Evolutionary conservation across 1,140 invertebrate genomes (phyloP), one percentile per base, ranked within the genome.

Genomic region (Trichonephila clavipes): DNA sequence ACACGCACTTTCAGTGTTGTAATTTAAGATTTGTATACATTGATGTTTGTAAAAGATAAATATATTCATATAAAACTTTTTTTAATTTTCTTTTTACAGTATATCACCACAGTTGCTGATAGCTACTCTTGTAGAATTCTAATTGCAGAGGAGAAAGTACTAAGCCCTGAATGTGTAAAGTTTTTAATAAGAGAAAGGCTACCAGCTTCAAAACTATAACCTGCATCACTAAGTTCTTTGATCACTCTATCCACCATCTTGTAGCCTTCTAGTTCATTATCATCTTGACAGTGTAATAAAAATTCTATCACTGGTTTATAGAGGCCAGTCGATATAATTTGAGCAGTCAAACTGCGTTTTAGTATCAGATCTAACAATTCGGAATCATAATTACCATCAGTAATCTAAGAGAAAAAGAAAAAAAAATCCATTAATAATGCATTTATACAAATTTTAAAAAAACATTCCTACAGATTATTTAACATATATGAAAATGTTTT

Each of bases 261-360:
- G 44, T 87, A 89, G 28, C 34, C 18, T 51, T 89, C 82, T 83
- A 58, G 72, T 1, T 44, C 18, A 8, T 64, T 93, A n/a, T 94
- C 93, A 59, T 94, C 94, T 92, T 94, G 88, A 62, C 83, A 72
- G 58, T 92, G 82, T 7, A 94, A 28, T 18, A 94, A 61, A 51
- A 61, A 92, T 85, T 94, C 90, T 21, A 94, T 92, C 2, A 89
- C 66, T 66, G 94, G 94, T 81, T 92, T 85, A 24, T 94, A 94
- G 16, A 94, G 40, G 7, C 40, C 87, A 85, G 85, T 92, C 3
- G 90, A 83, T 21, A 92, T 51, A 44, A 92, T 88, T 59, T 89
- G 51, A 19, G 87, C 40, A 34, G 44, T 86, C 21, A 92, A 61
- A n/a, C 72, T 85, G 18, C 51, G 58, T 61, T 69, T 81, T 34